Evolutionary conservation across 2,113 vertebrate species (phyloP).

Genomic region (Hypocryptadius cinnamomeus): DNA sequence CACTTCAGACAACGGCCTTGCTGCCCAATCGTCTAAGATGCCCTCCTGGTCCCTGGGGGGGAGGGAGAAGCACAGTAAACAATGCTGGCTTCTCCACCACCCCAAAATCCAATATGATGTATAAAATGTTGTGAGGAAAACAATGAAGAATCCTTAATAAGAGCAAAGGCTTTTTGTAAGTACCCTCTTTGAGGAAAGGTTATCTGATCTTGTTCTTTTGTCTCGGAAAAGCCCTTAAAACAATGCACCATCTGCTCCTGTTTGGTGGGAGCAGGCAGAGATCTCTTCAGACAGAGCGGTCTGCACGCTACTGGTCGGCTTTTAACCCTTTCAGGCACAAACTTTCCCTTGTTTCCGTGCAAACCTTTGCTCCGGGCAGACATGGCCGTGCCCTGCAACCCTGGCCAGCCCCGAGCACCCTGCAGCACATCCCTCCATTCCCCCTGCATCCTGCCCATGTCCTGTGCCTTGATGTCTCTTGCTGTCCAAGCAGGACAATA

Average conservation of each 20-base stretch:
- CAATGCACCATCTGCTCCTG: conserved; percentile 60
- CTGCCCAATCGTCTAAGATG: background rate
- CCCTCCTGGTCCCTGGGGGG: background rate
- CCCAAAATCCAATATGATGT: conserved; percentile 35
- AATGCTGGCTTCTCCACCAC: conserved; percentile 16
- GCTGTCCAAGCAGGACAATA: background rate
- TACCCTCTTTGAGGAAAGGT: conserved; percentile 40
- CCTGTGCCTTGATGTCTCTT: background rate
- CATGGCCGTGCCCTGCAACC: background rate
- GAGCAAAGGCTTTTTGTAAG: conserved; percentile 50
- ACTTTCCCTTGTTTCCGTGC: background rate
- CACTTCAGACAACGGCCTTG: background rate
- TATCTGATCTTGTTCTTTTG: conserved; percentile 63
- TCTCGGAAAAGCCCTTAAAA: conserved; percentile 48
- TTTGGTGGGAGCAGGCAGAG: conserved; percentile 28
- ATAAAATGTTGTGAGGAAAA: conserved; percentile 30
- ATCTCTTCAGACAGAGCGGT: background rate
- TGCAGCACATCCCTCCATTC: background rate
- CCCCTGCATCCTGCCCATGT: background rate
- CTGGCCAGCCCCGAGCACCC: background rate
- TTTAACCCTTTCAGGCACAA: conserved; percentile 39
- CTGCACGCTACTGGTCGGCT: background rate
- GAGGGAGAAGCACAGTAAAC: conserved; percentile 1
- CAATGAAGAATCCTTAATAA: conserved; percentile 57
- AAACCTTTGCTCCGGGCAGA: background rate